Conservation (phyloP, 2,113 vertebrate genomes). For the Zapus hudsonius region DNA sequence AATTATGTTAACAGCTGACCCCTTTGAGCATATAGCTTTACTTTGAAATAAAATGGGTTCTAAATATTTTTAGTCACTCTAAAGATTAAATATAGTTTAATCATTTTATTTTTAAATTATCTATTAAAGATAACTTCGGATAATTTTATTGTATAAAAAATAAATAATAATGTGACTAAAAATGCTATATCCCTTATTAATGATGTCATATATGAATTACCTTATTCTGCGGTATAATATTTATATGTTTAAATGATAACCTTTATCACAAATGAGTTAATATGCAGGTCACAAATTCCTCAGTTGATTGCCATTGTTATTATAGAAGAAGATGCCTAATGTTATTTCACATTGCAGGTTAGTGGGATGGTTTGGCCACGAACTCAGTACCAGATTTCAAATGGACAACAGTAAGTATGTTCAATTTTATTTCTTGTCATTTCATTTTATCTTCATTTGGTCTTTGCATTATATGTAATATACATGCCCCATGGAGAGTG, state of each 20-base stretch:
- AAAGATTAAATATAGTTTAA: background rate
- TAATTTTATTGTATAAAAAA: background rate
- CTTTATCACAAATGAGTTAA: background rate
- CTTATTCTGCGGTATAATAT: background rate
- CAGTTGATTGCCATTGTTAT: constrained; percentile 18
- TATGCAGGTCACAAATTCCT: background rate
- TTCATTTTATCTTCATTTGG: constrained; percentile 41
- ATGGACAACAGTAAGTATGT: constrained; percentile 94
- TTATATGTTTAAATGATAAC: background rate
- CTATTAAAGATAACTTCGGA: background rate
- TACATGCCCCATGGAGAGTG: constrained; percentile 30
- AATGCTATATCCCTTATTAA: background rate
- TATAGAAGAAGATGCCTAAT: constrained; percentile 11
- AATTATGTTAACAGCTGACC: background rate
- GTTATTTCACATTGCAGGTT: constrained; percentile 85
- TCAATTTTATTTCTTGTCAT: constrained; percentile 50
- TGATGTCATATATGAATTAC: background rate
- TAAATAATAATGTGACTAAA: background rate
- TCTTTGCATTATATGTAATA: constrained; percentile 33
- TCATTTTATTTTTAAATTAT: background rate
- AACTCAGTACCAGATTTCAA: constrained; percentile 91
- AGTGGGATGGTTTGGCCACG: constrained; percentile 95
- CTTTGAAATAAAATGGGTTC: background rate
- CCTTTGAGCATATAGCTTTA: background rate
- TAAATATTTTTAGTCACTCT: background rate